Evolutionary conservation across 2,113 vertebrate species (phyloP).

Genomic region (Tretioscincus oriximinensis): DNA sequence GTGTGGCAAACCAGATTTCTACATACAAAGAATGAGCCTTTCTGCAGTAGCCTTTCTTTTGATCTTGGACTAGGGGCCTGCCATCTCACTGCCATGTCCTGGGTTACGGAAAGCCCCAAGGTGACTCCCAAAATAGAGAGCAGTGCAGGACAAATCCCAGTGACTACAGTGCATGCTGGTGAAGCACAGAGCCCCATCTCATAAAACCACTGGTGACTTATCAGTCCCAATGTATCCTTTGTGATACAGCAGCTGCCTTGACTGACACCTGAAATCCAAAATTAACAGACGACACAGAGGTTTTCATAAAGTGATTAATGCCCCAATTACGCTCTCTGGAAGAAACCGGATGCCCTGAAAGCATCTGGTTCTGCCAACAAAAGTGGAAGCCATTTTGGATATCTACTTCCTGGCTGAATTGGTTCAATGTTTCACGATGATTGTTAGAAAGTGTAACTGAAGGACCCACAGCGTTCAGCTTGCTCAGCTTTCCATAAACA

Average conservation of each 20-base stretch:
- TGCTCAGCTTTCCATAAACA: too few species aligned
- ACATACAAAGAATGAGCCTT: conserved; percentile 18
- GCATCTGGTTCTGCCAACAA: background rate
- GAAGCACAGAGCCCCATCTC: conserved; percentile 24
- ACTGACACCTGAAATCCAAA: background rate
- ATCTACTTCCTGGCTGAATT: conserved; percentile 33
- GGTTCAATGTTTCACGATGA: background rate
- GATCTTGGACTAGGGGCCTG: too few species aligned
- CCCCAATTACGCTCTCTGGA: background rate
- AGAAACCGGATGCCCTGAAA: background rate
- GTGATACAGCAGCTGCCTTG: background rate
- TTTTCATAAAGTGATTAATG: background rate
- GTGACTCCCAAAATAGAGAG: too few species aligned
- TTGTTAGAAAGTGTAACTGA: background rate
- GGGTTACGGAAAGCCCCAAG: too few species aligned
- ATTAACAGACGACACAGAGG: background rate
- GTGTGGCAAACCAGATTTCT: conserved; percentile 40
- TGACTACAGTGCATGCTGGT: background rate
- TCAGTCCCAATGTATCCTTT: background rate
- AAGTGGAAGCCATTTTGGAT: background rate
- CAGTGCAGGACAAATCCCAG: too few species aligned
- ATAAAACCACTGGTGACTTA: conserved; percentile 37
- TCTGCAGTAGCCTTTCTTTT: too few species aligned
- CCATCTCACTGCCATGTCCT: too few species aligned
- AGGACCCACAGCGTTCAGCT: too few species aligned